A percentile compares a stretch with the other conserved stretches of the same genome.
These are phyloP conservation scores for Junco hyemalis DNA, from an alignment of 2,113 vertebrate species.

Conservation along the genomic window DNA sequence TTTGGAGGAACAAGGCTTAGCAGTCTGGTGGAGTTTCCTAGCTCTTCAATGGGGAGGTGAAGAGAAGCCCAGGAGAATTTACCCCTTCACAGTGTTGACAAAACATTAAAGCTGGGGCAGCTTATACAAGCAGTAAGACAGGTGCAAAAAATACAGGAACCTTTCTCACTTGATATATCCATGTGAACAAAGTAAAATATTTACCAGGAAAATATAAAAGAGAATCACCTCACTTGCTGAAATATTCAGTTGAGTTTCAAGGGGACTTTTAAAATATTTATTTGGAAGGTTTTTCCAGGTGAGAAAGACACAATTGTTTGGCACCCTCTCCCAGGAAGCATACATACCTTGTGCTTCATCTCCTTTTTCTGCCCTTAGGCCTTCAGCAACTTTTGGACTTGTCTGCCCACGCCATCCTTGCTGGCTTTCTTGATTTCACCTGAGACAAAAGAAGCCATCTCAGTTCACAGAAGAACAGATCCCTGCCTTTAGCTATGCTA, in stretches of 20 bases:
- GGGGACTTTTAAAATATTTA: conserved; percentile 45
- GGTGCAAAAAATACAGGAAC: neutral
- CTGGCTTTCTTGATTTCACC: neutral
- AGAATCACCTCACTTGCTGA: conserved; percentile 8
- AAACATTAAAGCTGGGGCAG: neutral
- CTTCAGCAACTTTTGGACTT: neutral
- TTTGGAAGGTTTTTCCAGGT: conserved; percentile 3
- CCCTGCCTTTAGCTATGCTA: neutral
- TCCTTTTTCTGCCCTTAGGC: neutral
- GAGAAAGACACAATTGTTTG: neutral
- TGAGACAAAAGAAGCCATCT: neutral
- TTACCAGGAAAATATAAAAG: conserved; percentile 26
- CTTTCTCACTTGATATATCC: neutral
- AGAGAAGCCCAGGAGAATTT: neutral
- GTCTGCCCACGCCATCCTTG: neutral
- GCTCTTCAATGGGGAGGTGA: neutral
- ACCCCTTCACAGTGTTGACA: neutral
- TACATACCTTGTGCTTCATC: neutral
- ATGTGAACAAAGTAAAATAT: conserved; percentile 45
- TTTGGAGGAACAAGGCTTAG: neutral
- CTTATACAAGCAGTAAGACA: neutral
- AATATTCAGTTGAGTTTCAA: conserved; percentile 34
- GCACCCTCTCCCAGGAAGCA: neutral
- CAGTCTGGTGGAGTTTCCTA: neutral
- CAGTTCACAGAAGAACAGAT: neutral